Percentiles rank a stretch among this genome's conserved stretches.
phyloP scores from a whole-genome alignment of 2,888 invertebrate species.

The Alentia gelatinosa region DNA sequence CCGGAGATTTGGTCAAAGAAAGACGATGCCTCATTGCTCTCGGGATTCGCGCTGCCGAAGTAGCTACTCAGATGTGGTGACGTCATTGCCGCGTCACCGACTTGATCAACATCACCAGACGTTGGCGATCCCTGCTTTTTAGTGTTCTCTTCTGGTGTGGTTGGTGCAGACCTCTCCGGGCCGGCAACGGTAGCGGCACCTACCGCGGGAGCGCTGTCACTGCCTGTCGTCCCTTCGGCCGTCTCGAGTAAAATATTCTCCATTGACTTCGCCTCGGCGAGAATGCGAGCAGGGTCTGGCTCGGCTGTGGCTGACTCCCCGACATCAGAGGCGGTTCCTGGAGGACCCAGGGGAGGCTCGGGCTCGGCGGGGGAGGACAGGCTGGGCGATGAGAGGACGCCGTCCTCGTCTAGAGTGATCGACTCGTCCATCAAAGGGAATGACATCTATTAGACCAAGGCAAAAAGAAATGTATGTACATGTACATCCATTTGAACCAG shows the following conservation, averaged over 20 bases:
- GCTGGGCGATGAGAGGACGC: not conserved
- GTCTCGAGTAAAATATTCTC: conserved; percentile 64
- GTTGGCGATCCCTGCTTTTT: not conserved
- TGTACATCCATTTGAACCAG: too few relatives aligned
- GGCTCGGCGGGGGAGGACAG: not conserved
- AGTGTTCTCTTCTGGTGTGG: not conserved
- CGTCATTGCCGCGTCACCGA: not conserved
- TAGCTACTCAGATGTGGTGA: not conserved
- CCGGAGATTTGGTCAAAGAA: not conserved
- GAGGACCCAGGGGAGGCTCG: not conserved
- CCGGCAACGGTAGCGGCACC: not conserved
- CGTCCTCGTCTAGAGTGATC: conserved; percentile 50
- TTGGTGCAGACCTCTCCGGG: not conserved
- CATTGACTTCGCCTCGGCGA: conserved; percentile 59
- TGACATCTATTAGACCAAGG: too few relatives aligned
- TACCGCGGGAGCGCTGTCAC: not conserved
- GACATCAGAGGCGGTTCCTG: not conserved
- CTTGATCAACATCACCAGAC: not conserved
- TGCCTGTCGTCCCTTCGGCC: conserved; percentile 53
- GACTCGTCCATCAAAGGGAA: conserved; percentile 46
- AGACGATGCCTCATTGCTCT: not conserved
- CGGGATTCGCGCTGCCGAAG: not conserved
- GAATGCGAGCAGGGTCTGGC: not conserved
- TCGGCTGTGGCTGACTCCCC: not conserved
- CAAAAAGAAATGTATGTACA: too few relatives aligned